Evolutionary conservation across 2,888 invertebrate genomes (phyloP), one percentile per base, ranked within the genome.

Genomic region (Agrenia bidenticulata): DNA sequence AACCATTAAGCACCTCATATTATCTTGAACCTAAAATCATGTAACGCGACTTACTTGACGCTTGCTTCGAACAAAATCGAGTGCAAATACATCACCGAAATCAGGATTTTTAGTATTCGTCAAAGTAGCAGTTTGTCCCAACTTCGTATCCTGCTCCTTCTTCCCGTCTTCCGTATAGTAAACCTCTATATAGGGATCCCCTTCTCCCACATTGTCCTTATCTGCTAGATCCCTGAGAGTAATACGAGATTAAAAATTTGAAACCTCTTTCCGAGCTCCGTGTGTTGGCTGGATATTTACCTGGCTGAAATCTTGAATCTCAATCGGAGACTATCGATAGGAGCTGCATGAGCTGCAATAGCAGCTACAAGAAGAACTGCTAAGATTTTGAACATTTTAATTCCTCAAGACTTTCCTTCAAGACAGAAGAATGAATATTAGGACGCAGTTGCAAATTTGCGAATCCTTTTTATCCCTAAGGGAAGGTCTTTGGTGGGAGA

Each of bases 61-160:
- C 50, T 72, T 75, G 41, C 64, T 66, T 11, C 72, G 50, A 42
- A 67, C 66, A 60, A 69, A 75, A n/a, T 74, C 73, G 42, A 73
- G 72, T 53, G 70, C 72, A 45, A 75, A 73, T 11, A 67, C 56
- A 50, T 74, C 73, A 26, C 75, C 75, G 73, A 73, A 76, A 32
- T 66, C 64, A 0, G 75, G 73, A 54, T 68, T 71, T 41, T 63
- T 72, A 13, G 64, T 63, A 41, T 74, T 70, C 5, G 60, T 62
- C 13, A 76, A 17, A 0, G 74, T 74, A 1, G 53, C 55, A 4
- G 70, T 68, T 27, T 66, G 50, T 56, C 75, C 75, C 26, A 76
- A 21, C 50, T 70, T 66, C 1, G 21, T 64, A 56, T 73, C 69
- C 5, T n/a, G n/a, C 17, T 73, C 73, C 17, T 67, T 70, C 26